phyloP scores from a whole-genome alignment of 2,888 invertebrate genomes.

The Microctonus hyperodae region DNA sequence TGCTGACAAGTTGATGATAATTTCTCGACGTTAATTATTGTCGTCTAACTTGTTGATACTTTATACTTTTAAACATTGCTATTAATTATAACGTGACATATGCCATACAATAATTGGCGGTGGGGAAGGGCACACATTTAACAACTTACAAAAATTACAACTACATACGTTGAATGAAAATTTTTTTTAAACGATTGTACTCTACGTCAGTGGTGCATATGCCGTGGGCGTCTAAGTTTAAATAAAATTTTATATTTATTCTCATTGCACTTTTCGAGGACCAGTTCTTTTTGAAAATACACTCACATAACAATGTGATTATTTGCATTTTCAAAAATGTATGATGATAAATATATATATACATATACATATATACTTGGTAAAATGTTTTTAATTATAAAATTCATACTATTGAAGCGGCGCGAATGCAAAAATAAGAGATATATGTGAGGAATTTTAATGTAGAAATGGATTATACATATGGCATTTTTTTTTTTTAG shows the following conservation, averaged over 20 bases:
- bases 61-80: background rate
- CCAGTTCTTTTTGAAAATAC: background rate
- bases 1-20: background rate
- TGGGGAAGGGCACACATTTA: background rate
- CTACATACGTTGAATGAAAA: slow-evolving; percentile 47
- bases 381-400: background rate
- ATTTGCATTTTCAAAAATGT: background rate
- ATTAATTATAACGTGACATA: background rate
- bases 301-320: background rate
- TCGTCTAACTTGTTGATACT: background rate
- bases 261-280: slow-evolving; percentile 35
- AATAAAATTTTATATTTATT: slow-evolving; percentile 28
- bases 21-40: background rate
- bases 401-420: background rate
- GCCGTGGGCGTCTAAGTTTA: slow-evolving; percentile 37
- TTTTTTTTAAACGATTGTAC: slow-evolving; percentile 60
- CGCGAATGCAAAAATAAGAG: background rate
- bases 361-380: no score
- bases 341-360: background rate
- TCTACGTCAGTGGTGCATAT: slow-evolving; percentile 58
- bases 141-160: background rate
- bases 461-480: background rate
- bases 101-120: background rate
- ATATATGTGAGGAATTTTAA: background rate
- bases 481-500: slow-evolving; percentile 10